Percentiles rank a stretch among this genome's conserved stretches.
These are phyloP conservation scores for Pocillopora damicornis DNA, from an alignment of 64 coral and sea anemone genomes.

Conservation along the genomic window DNA sequence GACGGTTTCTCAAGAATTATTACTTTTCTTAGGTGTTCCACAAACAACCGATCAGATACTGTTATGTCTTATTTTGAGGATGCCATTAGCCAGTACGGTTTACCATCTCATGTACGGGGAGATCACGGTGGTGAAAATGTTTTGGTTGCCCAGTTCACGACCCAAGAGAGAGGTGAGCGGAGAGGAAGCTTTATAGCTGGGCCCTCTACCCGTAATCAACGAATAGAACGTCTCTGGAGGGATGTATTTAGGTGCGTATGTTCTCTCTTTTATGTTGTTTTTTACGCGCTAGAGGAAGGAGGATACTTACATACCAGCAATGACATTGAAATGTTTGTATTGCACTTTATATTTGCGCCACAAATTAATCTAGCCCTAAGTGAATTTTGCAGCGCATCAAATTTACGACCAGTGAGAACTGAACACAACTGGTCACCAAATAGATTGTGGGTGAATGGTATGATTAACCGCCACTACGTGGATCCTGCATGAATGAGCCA, in stretches of 20 bases:
- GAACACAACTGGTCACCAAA: slow-evolving; percentile 19
- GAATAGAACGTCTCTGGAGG: slow-evolving; percentile 18
- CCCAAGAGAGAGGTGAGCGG: background rate
- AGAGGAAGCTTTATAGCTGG: slow-evolving; percentile 29
- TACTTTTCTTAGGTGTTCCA: too few relatives aligned
- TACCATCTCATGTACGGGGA: background rate
- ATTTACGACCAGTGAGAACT: slow-evolving; percentile 5
- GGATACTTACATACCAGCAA: background rate
- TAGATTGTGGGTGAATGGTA: slow-evolving; percentile 15
- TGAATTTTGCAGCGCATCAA: background rate
- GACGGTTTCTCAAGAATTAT: background rate
- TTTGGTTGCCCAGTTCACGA: background rate
- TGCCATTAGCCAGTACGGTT: too few relatives aligned
- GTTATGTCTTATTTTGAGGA: too few relatives aligned
- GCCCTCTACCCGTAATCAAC: slow-evolving; percentile 9
- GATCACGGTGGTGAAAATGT: slow-evolving; percentile 4
- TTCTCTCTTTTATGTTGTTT: slow-evolving; percentile 19
- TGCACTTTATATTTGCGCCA: slow-evolving; percentile 15
- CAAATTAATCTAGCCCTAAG: slow-evolving; percentile 8
- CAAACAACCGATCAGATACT: too few relatives aligned
- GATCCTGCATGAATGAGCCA: too few relatives aligned
- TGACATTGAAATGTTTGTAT: background rate
- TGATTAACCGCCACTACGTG: background rate
- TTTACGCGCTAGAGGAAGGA: background rate
- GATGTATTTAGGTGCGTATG: slow-evolving; percentile 15